Percentiles rank a stretch among this genome's conserved stretches.
phyloP scores from a whole-genome alignment of 2,888 invertebrate species.

The Nematopogon swammerdamellus region DNA sequence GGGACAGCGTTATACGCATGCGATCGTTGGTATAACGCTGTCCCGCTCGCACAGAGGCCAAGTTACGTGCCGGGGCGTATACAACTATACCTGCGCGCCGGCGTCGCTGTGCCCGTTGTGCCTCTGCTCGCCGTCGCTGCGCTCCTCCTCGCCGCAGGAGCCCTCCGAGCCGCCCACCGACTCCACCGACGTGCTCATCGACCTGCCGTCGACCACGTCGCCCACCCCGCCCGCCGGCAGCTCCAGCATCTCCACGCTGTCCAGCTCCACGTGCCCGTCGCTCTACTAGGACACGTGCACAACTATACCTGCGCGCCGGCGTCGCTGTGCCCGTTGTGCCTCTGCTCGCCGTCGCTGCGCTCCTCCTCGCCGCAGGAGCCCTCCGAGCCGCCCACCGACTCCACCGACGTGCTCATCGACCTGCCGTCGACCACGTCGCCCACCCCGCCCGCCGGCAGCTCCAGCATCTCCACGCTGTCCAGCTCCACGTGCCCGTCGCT shows the following conservation, averaged over 20 bases:
- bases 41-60: too few species aligned
- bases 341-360: slow-evolving; percentile 2
- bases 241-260: slow-evolving; percentile 61
- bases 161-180: slow-evolving; percentile 10
- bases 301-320: slow-evolving; percentile 13
- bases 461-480: slow-evolving; percentile 64
- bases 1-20: too few species aligned
- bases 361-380: slow-evolving; percentile 9
- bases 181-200: slow-evolving; percentile 36
- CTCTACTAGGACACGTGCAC: too few species aligned
- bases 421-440: too few species aligned
- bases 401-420: slow-evolving; percentile 34
- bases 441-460: slow-evolving; percentile 29
- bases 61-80: too few species aligned
- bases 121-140: slow-evolving; percentile 1
- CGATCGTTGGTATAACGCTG: too few species aligned
- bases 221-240: slow-evolving; percentile 33
- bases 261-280: too few species aligned
- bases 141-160: slow-evolving; percentile 9
- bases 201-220: too few species aligned
- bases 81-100: slow-evolving; percentile 13
- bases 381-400: slow-evolving; percentile 16
- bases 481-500: slow-evolving; percentile 82
- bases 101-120: slow-evolving; percentile 1
- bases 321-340: slow-evolving; percentile 1